Evolutionary conservation across 2,888 invertebrate genomes (phyloP), one percentile per base, ranked within the genome.

Genomic region (Melolontha melolontha): DNA sequence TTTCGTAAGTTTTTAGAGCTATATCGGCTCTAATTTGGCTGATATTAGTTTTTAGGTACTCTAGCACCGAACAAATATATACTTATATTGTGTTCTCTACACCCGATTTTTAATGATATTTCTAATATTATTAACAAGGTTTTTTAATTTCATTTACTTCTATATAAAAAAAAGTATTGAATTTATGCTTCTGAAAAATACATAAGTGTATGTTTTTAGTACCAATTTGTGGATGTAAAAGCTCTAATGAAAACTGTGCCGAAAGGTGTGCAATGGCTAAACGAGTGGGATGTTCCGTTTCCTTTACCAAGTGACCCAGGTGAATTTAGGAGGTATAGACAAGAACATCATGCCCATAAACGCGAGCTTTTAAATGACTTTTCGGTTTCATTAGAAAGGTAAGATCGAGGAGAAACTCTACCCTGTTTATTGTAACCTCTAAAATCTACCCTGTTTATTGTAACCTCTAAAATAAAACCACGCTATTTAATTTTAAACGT

Each of bases 231-330:
- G 11, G 22, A 57, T 27, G 66, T 66, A 7, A 66, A 66, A 41
- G 51, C 57, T 41, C 40, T 66, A 42, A 59, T 66, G 66, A 66
- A 50, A 40, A 66, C 22, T 12, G 66, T 59, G 5, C 66, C 66
- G 12, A 66, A 66, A 49, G 66, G 66, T 12, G 22, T 66, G 4
- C 66, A 66, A 27, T 66, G 59, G 57, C 27, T 66, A 34, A 59
- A 49, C 12, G 66, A 66, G 12, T 66, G 39, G n/a, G 66, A 66
- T 11, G 17, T 66, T 10, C 66, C 66, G 22, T 66, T 41, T 50
- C 59, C 66, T 50, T 51, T 66, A 51, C 66, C 66, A 14, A 59
- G 57, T n/a, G 44, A 59, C 12, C 44, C 59, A 10, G 10, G 14
- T 0, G 59, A 44, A 29, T 59, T 59, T 14, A 59, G 59, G 14